Evolutionary conservation across 2,888 invertebrate genomes (phyloP).

Genomic region (Leucoma salicis): DNA sequence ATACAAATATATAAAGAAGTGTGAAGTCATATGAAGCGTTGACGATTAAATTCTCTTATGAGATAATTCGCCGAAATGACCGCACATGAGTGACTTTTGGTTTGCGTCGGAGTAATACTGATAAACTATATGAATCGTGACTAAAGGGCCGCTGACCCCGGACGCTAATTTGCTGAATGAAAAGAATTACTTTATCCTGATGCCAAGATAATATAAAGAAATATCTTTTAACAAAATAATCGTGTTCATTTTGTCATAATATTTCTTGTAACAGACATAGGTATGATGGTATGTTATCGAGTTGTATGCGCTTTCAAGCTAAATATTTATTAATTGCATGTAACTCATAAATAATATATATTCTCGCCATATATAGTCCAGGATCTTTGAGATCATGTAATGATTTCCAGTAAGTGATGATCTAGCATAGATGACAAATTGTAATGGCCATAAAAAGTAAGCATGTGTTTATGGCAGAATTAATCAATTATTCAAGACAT

Average conservation of each 20-base stretch:
- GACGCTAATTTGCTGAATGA: slow-evolving; percentile 37
- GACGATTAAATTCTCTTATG: slow-evolving; percentile 15
- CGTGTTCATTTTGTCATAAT: not conserved
- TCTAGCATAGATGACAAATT: slow-evolving; percentile 39
- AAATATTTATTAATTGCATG: not conserved
- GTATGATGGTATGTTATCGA: not conserved
- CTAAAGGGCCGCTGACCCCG: slow-evolving; percentile 49
- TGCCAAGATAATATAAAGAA: slow-evolving; percentile 18
- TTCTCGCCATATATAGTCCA: slow-evolving; percentile 15
- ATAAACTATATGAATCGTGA: slow-evolving; percentile 22
- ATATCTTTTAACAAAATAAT: not conserved
- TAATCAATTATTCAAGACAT: slow-evolving; percentile 11
- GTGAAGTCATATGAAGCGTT: slow-evolving; percentile 37
- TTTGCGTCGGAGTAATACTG: slow-evolving; percentile 10
- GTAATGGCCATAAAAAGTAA: slow-evolving; percentile 39
- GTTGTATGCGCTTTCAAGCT: too few species aligned
- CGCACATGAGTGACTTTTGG: slow-evolving; percentile 24
- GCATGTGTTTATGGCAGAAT: slow-evolving; percentile 33
- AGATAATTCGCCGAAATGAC: slow-evolving; percentile 20
- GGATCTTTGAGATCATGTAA: slow-evolving; percentile 27
- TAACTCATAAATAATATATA: slow-evolving; percentile 10
- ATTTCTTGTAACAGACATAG: not conserved
- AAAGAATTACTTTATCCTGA: slow-evolving; percentile 37
- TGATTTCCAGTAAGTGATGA: slow-evolving; percentile 46
- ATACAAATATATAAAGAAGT: slow-evolving; percentile 34